Conservation (phyloP, 2,113 vertebrate genomes). For the Rhinolophus ferrumequinum region DNA sequence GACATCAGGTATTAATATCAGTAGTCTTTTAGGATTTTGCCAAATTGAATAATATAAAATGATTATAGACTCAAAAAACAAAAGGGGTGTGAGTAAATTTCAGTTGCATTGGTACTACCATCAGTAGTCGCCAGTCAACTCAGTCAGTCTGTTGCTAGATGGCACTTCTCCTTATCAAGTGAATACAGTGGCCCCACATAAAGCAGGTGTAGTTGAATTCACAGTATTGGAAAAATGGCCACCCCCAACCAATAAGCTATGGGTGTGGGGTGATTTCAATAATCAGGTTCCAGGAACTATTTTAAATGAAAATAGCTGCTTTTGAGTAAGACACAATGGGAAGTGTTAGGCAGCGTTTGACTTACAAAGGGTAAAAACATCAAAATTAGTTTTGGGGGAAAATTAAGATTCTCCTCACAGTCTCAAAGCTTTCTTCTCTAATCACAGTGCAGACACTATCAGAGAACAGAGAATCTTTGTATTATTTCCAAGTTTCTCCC, state of each 20-base stretch:
- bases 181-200: not conserved
- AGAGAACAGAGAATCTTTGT: slow-evolving; percentile 89
- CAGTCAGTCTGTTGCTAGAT: not conserved
- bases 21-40: not conserved
- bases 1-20: not conserved
- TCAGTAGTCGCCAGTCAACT: not conserved
- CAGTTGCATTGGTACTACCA: not conserved
- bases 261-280: not conserved
- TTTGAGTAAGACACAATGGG: slow-evolving; percentile 67
- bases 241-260: not conserved
- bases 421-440: slow-evolving; percentile 83
- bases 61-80: not conserved
- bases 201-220: not conserved
- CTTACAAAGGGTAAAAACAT: slow-evolving; percentile 72
- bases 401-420: slow-evolving; percentile 84
- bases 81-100: not conserved
- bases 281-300: not conserved
- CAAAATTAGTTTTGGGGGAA: slow-evolving; percentile 64
- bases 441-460: slow-evolving; percentile 91
- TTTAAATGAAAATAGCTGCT: slow-evolving; percentile 47
- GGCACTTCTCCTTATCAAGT: not conserved
- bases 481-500: slow-evolving; percentile 92
- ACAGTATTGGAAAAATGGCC: not conserved
- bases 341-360: slow-evolving; percentile 62
- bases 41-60: not conserved